Base-by-base conservation (phyloP, 2,113 vertebrate species). In the Andinoacara biseriatus region DNA sequence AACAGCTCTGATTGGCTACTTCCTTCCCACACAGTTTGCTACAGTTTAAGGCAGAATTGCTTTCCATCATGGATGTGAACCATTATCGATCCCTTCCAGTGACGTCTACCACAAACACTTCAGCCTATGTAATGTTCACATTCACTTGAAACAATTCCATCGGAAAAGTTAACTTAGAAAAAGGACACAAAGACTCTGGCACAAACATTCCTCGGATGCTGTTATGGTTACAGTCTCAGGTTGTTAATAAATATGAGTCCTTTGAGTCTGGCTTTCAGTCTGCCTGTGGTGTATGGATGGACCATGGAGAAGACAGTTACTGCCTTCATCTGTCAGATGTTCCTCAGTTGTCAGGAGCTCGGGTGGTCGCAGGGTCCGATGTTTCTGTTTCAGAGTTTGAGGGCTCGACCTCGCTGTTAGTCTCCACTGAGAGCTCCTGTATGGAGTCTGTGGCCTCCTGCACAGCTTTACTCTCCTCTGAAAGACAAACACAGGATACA, bases 401-500 rank as follows among this genome's bases (percentile, higher is more conserved):
- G 20, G 91, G 69, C 10, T 38, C 22, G 17, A 10, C 81, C 18
- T 94, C 89, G 7, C 35, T 77, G 69, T 58, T 31, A 43, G 58
- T 58, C 43, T 87, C 92, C 54, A 94, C 58, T 7, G 92, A 90
- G 54, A 95, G 93, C 60, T 93, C 83, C 89, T 94, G 88, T 88
- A 95, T 76, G 77, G 92, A 87, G 35, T 87, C 90, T 2, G 89
- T 56, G 2, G 85, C 87, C 43, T 93, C 89, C 82, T 94, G 91
- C 61, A 88, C 52, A 0, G 58, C 84, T 22, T 84, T 20, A 17
- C 77, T 83, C 60, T 92, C 90, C 78, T 91, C 89, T 93, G 86
- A 67, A 87, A 72, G 17, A 72, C 59, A 85, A n/a, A 79, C 1
- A 4, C 59, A n/a, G 22, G 7, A 78, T 20, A n/a, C 15, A 10